Evolutionary conservation across 2,113 vertebrate species (phyloP).

Genomic region (Brachionichthys hirsutus): DNA sequence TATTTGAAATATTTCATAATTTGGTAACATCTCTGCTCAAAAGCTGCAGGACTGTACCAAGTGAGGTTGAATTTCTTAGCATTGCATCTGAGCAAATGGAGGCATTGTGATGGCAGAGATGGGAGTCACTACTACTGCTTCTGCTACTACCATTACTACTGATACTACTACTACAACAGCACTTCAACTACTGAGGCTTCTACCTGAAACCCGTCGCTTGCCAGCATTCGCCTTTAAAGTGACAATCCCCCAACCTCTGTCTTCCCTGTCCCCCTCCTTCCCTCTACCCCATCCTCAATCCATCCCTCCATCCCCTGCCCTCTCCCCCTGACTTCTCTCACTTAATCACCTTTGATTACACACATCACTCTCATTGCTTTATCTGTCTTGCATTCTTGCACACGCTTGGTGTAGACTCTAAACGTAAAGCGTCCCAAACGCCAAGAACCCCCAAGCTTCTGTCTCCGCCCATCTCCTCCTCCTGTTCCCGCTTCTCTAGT

Average conservation of each 20-base stretch:
- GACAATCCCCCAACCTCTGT: constrained; percentile 74
- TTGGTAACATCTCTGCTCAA: constrained; percentile 70
- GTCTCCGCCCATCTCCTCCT: constrained; percentile 65
- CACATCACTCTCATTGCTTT: constrained; percentile 21
- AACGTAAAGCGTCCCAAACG: constrained; percentile 53
- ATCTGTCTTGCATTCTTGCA: constrained; percentile 42
- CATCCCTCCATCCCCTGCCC: constrained; percentile 27
- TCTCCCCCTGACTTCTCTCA: constrained; percentile 7
- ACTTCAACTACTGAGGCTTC: constrained; percentile 72
- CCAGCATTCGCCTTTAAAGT: constrained; percentile 75
- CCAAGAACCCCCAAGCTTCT: constrained; percentile 70
- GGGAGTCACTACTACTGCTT: constrained; percentile 65
- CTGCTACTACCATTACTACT: constrained; percentile 69
- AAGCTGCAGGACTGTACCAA: constrained; percentile 68
- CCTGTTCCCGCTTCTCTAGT: constrained; percentile 34
- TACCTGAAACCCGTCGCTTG: constrained; percentile 72
- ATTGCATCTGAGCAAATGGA: constrained; percentile 65
- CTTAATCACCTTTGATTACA: constrained; percentile 30
- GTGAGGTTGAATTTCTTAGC: constrained; percentile 58
- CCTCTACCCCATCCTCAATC: constrained; percentile 45
- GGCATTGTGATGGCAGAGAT: constrained; percentile 69
- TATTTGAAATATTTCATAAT: constrained; percentile 60
- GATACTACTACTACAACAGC: constrained; percentile 64
- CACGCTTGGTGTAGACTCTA: constrained; percentile 66
- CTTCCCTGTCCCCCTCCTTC: constrained; percentile 56